Evolutionary conservation across 1,140 invertebrate genomes (phyloP).

Genomic region (Pantala flavescens): DNA sequence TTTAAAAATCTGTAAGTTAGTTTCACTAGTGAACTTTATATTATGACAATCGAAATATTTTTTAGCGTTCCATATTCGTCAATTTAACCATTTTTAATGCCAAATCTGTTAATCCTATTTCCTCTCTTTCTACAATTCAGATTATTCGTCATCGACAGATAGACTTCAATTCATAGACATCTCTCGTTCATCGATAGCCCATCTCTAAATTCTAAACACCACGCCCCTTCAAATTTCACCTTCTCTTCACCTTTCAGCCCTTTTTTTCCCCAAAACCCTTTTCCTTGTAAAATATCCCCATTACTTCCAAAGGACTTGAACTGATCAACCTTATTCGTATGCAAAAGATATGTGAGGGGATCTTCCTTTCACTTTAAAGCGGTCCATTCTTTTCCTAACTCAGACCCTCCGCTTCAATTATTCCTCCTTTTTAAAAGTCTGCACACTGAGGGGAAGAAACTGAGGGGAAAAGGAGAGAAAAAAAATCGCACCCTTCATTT

Average conservation of each 20-base stretch:
- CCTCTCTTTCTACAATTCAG: too few species aligned
- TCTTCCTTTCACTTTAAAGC: slow-evolving; percentile 6
- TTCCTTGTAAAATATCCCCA: neutral
- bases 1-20: too few species aligned
- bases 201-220: too few species aligned
- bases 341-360: neutral
- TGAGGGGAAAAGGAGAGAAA: neutral
- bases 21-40: too few species aligned
- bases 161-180: too few species aligned
- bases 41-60: too few species aligned
- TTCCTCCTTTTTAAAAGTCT: neutral
- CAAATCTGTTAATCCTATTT: too few species aligned
- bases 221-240: neutral
- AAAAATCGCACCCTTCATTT: neutral
- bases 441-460: neutral
- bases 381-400: neutral
- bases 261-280: neutral
- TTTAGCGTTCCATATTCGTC: too few species aligned
- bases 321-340: neutral
- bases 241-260: neutral
- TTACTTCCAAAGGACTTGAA: neutral
- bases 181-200: too few species aligned
- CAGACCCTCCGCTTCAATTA: neutral
- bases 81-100: too few species aligned
- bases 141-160: too few species aligned